A percentile compares a stretch with the other conserved stretches of the same genome.
phyloP scores from a whole-genome alignment of 2,113 vertebrate genomes.

The Phalacrocorax pelagicus region DNA sequence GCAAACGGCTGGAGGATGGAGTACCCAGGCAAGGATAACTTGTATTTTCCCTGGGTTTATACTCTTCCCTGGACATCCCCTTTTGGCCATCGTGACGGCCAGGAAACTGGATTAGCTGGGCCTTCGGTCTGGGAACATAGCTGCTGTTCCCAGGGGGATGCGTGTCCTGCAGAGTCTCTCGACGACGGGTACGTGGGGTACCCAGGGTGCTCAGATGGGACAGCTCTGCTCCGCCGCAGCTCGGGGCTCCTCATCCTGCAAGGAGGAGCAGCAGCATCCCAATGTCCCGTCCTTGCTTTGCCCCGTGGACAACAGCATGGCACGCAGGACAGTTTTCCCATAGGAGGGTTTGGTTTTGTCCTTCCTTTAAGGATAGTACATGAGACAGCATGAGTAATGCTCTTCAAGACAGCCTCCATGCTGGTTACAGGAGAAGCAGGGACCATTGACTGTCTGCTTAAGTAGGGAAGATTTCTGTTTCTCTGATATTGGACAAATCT shows the following conservation, averaged over 20 bases:
- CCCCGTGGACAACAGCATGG: background rate
- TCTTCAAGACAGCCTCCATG: background rate
- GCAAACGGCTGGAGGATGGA: background rate
- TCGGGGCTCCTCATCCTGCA: background rate
- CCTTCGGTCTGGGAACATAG: background rate
- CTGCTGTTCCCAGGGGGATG: background rate
- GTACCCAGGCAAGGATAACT: background rate
- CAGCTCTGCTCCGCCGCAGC: background rate
- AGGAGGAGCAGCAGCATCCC: background rate
- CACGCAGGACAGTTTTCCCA: background rate
- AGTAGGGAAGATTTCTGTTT: background rate
- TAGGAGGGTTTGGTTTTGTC: background rate
- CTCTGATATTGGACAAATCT: background rate
- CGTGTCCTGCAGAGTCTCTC: background rate
- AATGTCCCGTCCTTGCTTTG: background rate
- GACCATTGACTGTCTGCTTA: background rate
- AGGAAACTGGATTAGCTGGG: background rate
- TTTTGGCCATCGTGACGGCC: background rate
- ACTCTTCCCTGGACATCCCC: background rate
- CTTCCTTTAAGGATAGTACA: background rate
- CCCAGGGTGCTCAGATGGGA: background rate
- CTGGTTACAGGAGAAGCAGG: background rate
- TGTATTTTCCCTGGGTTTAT: background rate
- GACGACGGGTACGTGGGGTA: fast-evolving
- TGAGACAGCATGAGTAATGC: fast-evolving